These are phyloP conservation scores for Syngnathus floridae DNA, from an alignment of 2,113 vertebrate species.

Conservation along the genomic window DNA sequence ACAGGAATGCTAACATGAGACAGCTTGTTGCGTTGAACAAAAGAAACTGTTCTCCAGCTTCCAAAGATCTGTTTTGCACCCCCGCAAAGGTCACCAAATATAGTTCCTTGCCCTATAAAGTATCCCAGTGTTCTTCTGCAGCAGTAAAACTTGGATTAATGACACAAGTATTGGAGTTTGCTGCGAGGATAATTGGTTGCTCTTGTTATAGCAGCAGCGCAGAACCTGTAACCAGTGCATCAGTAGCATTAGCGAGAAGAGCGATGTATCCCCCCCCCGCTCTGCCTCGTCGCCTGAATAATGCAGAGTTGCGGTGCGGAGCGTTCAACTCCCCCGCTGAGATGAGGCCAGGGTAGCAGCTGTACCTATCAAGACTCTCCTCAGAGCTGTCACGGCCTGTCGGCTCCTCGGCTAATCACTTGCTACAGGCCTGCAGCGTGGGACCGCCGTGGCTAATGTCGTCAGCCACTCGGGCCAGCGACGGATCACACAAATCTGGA, in stretches of 20 bases:
- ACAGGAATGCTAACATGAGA: background rate
- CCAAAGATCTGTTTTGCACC: background rate
- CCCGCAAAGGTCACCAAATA: background rate
- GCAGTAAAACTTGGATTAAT: background rate
- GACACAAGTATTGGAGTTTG: background rate
- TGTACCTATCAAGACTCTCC: constrained; percentile 59
- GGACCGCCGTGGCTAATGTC: constrained; percentile 45
- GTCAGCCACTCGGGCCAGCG: constrained; percentile 14
- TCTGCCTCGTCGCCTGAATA: constrained; percentile 29
- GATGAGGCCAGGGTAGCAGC: constrained; percentile 54
- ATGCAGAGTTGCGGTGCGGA: constrained; percentile 36
- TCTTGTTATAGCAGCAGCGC: background rate
- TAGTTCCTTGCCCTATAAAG: background rate
- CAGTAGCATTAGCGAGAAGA: background rate
- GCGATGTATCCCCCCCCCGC: constrained; percentile 1
- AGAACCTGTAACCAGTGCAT: background rate
- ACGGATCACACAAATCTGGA: background rate
- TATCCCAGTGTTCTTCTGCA: background rate
- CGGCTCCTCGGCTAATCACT: constrained; percentile 60
- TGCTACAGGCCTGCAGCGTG: constrained; percentile 48
- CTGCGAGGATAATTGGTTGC: background rate
- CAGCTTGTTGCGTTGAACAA: background rate
- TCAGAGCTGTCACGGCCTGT: constrained; percentile 59
- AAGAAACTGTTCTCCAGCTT: background rate
- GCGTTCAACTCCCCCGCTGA: constrained; percentile 40